These are phyloP conservation scores for Cantharis rustica DNA, from an alignment of 2,888 invertebrate genomes.

Conservation along the genomic window DNA sequence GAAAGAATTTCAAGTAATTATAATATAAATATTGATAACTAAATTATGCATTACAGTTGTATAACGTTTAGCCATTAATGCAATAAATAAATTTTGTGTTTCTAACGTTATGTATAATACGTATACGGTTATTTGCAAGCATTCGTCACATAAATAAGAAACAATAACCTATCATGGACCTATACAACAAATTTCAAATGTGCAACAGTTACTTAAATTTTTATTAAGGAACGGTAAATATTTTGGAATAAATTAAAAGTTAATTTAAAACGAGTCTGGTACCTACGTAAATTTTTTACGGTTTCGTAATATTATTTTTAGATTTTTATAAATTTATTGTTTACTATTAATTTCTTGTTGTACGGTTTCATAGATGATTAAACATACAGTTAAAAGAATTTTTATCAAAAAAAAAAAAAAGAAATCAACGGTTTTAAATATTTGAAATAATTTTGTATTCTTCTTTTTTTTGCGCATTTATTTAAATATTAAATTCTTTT, in stretches of 20 bases:
- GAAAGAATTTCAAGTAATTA: background rate
- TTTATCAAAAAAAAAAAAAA: background rate
- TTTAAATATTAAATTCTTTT: background rate
- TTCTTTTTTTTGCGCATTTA: background rate
- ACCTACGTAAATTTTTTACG: background rate
- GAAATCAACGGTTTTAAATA: background rate
- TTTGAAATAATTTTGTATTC: background rate
- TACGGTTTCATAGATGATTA: background rate
- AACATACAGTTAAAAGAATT: background rate
- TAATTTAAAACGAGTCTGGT: background rate
- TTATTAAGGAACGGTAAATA: background rate
- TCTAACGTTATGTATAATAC: background rate
- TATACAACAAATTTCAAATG: background rate
- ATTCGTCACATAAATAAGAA: background rate
- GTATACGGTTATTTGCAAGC: background rate
- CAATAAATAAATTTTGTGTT: background rate
- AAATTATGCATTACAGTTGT: background rate
- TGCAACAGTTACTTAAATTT: background rate
- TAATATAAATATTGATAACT: background rate
- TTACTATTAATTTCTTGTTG: background rate
- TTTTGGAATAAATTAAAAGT: background rate
- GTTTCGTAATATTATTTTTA: background rate
- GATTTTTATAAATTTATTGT: background rate
- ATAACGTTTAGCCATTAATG: background rate
- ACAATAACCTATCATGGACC: conserved; percentile 1